A percentile compares a stretch with the other conserved stretches of the same genome.
phyloP scores from a whole-genome alignment of 2,888 invertebrate genomes.

The Parascotia fuliginaria region DNA sequence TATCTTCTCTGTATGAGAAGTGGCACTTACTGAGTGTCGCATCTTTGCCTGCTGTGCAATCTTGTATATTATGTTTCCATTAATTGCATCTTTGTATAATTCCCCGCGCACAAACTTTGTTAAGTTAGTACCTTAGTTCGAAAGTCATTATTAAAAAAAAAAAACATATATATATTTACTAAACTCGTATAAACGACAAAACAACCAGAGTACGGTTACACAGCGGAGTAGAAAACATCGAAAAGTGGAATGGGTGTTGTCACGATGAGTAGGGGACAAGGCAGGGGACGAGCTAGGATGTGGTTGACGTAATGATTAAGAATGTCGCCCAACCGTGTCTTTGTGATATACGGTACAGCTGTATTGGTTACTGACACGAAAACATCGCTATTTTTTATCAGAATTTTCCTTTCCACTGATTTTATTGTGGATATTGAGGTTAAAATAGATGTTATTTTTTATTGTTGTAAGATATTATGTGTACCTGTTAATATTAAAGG shows the following conservation, averaged over 20 bases:
- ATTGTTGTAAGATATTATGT: not conserved
- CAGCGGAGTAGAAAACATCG: constrained; percentile 1
- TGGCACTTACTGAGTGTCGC: too few species aligned
- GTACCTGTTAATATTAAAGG: not conserved
- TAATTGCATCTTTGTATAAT: too few species aligned
- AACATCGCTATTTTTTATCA: not conserved
- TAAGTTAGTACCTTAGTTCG: too few species aligned
- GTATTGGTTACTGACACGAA: not conserved
- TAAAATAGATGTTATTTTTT: not conserved
- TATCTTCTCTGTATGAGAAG: too few species aligned
- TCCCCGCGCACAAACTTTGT: too few species aligned
- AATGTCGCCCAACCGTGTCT: constrained; percentile 20
- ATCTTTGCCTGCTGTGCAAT: too few species aligned
- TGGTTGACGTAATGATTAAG: constrained; percentile 37
- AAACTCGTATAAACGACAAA: constrained; percentile 1
- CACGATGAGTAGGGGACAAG: constrained; percentile 31
- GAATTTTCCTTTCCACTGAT: not conserved
- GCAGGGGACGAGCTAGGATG: constrained; percentile 13
- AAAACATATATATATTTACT: too few species aligned
- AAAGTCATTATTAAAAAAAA: too few species aligned
- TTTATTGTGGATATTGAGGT: not conserved
- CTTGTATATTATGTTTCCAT: too few species aligned
- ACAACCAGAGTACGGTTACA: constrained; percentile 4
- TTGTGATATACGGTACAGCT: constrained; percentile 3
- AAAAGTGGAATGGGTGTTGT: constrained; percentile 11